Conservation (phyloP, 2,888 invertebrate species). For the Drosophila histrio region DNA sequence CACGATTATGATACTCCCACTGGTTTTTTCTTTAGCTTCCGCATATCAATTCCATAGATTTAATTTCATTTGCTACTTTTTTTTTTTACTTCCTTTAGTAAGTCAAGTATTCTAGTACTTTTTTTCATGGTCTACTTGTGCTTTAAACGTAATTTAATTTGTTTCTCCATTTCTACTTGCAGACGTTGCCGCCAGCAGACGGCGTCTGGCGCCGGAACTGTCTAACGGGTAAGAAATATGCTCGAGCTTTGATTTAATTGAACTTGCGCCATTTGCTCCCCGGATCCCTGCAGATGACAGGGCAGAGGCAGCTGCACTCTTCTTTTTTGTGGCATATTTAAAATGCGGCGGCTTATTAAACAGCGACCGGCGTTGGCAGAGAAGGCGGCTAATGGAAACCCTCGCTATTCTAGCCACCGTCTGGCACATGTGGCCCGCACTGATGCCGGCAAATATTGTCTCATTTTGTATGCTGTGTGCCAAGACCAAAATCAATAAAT, state of each 20-base stretch:
- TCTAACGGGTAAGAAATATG: constrained; percentile 80
- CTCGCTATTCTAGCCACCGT: constrained; percentile 4
- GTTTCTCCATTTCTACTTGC: constrained; percentile 69
- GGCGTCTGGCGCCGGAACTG: constrained; percentile 78
- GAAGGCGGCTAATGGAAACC: constrained; percentile 55
- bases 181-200: constrained; percentile 71
- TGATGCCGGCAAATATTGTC: constrained; percentile 69
- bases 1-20: not conserved
- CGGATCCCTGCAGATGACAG: not conserved
- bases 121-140: constrained; percentile 40
- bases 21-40: constrained; percentile 17
- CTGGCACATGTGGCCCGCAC: constrained; percentile 53
- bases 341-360: constrained; percentile 69
- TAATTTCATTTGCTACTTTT: constrained; percentile 21
- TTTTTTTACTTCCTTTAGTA: constrained; percentile 18
- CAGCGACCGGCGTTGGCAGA: constrained; percentile 17
- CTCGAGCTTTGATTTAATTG: constrained; percentile 76
- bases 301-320: constrained; percentile 40
- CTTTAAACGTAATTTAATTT: constrained; percentile 81
- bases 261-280: constrained; percentile 60
- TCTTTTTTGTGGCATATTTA: constrained; percentile 51
- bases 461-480: constrained; percentile 77
- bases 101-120: constrained; percentile 16
- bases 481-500: constrained; percentile 77
- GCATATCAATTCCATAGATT: constrained; percentile 43